These are phyloP conservation scores for Capitulum mitella DNA, from an alignment of 2,888 invertebrate genomes.

Conservation along the genomic window DNA sequence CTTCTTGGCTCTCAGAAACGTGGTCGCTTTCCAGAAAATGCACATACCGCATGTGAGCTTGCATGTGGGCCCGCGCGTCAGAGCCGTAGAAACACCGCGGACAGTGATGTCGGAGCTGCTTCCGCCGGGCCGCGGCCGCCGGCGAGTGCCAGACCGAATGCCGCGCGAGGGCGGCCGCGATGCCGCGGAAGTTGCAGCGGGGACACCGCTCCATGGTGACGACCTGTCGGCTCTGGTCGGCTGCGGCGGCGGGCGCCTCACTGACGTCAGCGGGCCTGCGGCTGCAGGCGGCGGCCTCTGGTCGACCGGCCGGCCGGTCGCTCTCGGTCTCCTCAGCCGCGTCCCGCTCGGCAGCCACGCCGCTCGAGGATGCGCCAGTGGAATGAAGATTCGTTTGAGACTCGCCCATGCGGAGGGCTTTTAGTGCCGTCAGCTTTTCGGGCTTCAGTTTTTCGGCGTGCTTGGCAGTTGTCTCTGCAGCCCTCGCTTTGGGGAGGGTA, in stretches of 20 bases:
- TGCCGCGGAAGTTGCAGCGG: conserved; percentile 7
- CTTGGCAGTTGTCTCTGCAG: background rate
- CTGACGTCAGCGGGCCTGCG: too few relatives aligned
- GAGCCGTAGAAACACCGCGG: conserved; percentile 1
- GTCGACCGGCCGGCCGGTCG: too few relatives aligned
- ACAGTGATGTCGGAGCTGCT: background rate
- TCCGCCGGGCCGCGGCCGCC: background rate
- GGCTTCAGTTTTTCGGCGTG: background rate
- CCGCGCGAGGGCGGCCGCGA: background rate
- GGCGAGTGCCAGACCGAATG: background rate
- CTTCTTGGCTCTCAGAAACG: too few relatives aligned
- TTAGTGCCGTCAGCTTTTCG: background rate
- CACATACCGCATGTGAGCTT: background rate
- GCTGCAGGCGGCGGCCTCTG: too few relatives aligned
- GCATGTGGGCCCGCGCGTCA: background rate
- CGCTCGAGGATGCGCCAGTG: too few relatives aligned
- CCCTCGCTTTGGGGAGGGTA: background rate
- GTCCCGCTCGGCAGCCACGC: too few relatives aligned
- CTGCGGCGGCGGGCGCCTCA: too few relatives aligned
- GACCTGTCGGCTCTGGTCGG: too few relatives aligned
- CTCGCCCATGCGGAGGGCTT: background rate
- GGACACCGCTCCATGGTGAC: too few relatives aligned
- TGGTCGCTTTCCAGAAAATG: background rate
- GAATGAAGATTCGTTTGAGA: too few relatives aligned
- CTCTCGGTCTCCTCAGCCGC: too few relatives aligned